These are phyloP conservation scores for Luperina testacea DNA, from an alignment of 2,888 invertebrate genomes.

Conservation along the genomic window DNA sequence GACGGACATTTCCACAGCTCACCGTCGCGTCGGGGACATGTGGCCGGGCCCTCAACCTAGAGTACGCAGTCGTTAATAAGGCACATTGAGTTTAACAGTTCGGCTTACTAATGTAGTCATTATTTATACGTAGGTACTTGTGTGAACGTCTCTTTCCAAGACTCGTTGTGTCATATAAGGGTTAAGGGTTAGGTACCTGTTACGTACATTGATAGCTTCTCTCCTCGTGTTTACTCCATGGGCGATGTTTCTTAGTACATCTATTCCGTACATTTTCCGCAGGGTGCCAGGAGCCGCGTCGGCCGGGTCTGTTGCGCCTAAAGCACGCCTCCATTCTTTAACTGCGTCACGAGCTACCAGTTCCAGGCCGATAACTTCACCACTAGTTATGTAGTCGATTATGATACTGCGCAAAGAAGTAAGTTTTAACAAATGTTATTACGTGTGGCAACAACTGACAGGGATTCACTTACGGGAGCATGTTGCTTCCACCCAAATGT, in stretches of 20 bases:
- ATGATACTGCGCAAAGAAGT: slow-evolving; percentile 84
- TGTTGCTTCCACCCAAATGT: slow-evolving; percentile 88
- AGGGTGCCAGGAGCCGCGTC: slow-evolving; percentile 91
- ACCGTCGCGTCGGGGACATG: too few relatives aligned
- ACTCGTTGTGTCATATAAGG: neutral
- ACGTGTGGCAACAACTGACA: neutral
- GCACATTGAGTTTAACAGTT: neutral
- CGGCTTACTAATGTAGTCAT: neutral
- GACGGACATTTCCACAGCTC: too few relatives aligned
- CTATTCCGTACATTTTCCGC: slow-evolving; percentile 92
- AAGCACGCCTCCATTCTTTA: slow-evolving; percentile 90
- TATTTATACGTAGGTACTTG: neutral
- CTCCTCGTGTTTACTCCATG: slow-evolving; percentile 92
- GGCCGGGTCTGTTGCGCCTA: slow-evolving; percentile 92
- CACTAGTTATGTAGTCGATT: slow-evolving; percentile 92
- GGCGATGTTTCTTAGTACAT: slow-evolving; percentile 91
- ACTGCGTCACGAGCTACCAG: slow-evolving; percentile 93
- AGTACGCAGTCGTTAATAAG: neutral
- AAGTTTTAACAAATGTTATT: neutral
- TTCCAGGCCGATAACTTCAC: slow-evolving; percentile 93
- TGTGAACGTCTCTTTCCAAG: neutral
- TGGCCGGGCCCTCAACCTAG: too few relatives aligned
- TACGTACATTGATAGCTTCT: slow-evolving; percentile 84
- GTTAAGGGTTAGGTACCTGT: neutral
- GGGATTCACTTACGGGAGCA: slow-evolving; percentile 90